Evolutionary conservation across 2,888 invertebrate genomes (phyloP), one percentile per base, ranked within the genome.

Genomic region (Sminthurinus aureus): DNA sequence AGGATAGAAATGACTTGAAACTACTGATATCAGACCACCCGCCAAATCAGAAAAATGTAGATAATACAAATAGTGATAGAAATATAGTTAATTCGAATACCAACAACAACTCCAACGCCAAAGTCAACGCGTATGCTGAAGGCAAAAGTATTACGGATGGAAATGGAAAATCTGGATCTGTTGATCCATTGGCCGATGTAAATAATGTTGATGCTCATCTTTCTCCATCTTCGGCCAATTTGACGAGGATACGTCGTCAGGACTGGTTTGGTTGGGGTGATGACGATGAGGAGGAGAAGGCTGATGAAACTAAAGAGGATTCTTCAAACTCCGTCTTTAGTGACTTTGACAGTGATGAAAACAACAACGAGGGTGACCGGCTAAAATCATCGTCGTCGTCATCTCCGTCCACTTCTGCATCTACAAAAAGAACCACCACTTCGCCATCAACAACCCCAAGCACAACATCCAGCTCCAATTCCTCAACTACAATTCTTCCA

Each of bases 1-100:
- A 71, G 13, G 71, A 71, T 11, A 71, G 24, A 26, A 71, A 86
- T 52, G 85, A 85, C 22, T 80, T 76, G 58, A 71, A 83, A 58
- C 77, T 84, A 78, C 79, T 85, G 66, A 86, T 86, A 83, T 84
- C 86, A 81, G 67, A 82, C 20, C 6, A 1, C 38, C 6, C 6
- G 6, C 81, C 81, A 20, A n/a, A 20, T 13, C 74, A 78, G 52
- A 82, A 15, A 9, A 66, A 20, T 38, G 38, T 38, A 38, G 3
- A 38, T 38, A 38, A 38, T 38, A 38, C 38, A 38, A 38, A 6
- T 11, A 74, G 74, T 74, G n/a, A 24, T 12, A 76, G 50, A 0
- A 79, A 52, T 13, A 24, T 8, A 11, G 64, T 11, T 8, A n/a
- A 66, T 66, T 66, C 66, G 66, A n/a, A 66, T 66, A n/a, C 15